These are phyloP conservation scores for Augiades crinisus DNA, from an alignment of 2,888 invertebrate genomes.

Conservation along the genomic window DNA sequence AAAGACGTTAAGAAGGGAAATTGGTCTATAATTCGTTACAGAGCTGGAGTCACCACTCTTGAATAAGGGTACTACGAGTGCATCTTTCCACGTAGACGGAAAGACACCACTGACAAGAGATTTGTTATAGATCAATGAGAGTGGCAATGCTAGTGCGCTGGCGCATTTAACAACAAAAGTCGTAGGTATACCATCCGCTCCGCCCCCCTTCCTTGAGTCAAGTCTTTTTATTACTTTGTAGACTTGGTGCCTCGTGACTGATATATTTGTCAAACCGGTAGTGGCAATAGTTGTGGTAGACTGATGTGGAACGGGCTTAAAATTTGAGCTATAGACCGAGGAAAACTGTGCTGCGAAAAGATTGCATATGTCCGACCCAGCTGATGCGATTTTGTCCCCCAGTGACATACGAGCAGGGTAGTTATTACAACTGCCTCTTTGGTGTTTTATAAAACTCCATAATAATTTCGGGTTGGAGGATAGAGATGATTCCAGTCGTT, in stretches of 20 bases:
- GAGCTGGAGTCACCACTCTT: background rate
- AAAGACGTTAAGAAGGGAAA: background rate
- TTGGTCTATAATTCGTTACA: conserved; percentile 4
- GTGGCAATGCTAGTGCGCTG: background rate
- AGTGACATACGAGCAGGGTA: too few relatives aligned
- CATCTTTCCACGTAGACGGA: conserved; percentile 4
- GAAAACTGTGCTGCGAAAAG: too few relatives aligned
- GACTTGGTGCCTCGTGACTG: background rate
- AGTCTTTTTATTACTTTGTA: background rate
- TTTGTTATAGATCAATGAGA: background rate
- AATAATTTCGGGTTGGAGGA: conserved; percentile 5
- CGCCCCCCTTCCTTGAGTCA: conserved; percentile 19
- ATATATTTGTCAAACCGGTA: background rate
- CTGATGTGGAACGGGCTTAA: too few relatives aligned
- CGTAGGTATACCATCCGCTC: conserved; percentile 14
- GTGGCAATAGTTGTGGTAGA: too few relatives aligned
- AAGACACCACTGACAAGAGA: conserved; percentile 2
- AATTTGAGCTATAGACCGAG: too few relatives aligned
- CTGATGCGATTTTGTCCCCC: too few relatives aligned
- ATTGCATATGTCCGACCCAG: too few relatives aligned
- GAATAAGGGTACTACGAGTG: too few relatives aligned
- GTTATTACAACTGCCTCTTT: too few relatives aligned
- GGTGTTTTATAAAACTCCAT: too few relatives aligned
- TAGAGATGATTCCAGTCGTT: too few relatives aligned
- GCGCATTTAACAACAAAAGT: conserved; percentile 12